Evolutionary conservation across 1,140 invertebrate genomes (phyloP).

Genomic region (Bilobella aurantiaca): DNA sequence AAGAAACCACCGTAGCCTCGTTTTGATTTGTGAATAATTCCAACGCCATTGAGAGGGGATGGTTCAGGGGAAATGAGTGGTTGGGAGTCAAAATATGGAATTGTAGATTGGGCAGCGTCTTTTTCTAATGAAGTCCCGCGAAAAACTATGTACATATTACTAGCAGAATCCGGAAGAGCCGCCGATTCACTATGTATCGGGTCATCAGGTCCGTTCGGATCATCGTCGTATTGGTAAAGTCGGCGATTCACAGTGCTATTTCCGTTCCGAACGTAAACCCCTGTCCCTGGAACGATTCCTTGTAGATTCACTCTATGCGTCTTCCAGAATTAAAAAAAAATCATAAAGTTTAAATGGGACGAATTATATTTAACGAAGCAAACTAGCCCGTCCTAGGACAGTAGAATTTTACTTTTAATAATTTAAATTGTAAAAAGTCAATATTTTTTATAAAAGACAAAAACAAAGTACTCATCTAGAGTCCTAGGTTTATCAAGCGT

Average conservation of each 20-base stretch:
- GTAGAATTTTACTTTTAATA: too few relatives aligned
- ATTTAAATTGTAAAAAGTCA: too few relatives aligned
- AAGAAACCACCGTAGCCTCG: constrained; percentile 15
- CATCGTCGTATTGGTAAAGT: not conserved
- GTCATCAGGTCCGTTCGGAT: constrained; percentile 18
- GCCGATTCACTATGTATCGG: not conserved
- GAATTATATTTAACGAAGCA: too few relatives aligned
- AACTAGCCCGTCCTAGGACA: too few relatives aligned
- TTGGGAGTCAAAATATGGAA: constrained; percentile 20
- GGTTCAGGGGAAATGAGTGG: not conserved
- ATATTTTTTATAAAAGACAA: too few relatives aligned
- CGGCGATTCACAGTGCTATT: constrained; percentile 10
- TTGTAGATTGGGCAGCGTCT: constrained; percentile 19
- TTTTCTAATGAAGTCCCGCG: constrained; percentile 18
- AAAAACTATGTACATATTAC: constrained; percentile 18
- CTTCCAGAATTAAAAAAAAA: too few relatives aligned
- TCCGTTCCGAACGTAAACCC: not conserved
- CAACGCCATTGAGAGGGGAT: constrained; percentile 10
- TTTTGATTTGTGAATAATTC: constrained; percentile 9
- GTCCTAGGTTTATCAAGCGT: too few relatives aligned
- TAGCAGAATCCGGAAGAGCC: constrained; percentile 14
- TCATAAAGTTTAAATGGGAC: too few relatives aligned
- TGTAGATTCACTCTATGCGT: not conserved
- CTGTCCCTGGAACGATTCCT: not conserved
- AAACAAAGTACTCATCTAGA: too few relatives aligned